Evolutionary conservation across 2,113 vertebrate genomes (phyloP).

Genomic region (Lathamus discolor): DNA sequence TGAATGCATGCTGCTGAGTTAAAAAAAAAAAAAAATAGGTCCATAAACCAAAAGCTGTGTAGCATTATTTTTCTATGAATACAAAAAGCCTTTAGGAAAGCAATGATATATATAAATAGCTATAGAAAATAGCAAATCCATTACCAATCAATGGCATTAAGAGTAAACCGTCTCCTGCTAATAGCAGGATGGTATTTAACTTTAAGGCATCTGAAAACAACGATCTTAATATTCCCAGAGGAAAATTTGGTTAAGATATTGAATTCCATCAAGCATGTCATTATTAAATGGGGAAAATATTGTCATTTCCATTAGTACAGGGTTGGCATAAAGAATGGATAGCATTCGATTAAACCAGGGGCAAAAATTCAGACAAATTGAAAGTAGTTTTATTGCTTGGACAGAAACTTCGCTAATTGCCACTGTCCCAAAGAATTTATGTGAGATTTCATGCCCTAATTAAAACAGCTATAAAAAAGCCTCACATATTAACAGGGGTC

Average conservation of each 20-base stretch:
- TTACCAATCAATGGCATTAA: conserved; percentile 24
- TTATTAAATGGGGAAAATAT: conserved; percentile 52
- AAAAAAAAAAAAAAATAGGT: neutral
- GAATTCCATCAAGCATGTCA: conserved; percentile 11
- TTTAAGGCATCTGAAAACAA: conserved; percentile 16
- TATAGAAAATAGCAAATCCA: neutral
- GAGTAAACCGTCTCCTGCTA: neutral
- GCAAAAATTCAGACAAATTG: conserved; percentile 8
- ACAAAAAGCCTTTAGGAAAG: conserved; percentile 11
- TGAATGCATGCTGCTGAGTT: neutral
- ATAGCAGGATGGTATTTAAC: conserved; percentile 33
- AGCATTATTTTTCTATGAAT: conserved; percentile 2
- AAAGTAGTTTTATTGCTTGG: neutral
- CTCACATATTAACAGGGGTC: neutral
- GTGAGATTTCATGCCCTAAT: conserved; percentile 20
- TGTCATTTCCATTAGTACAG: conserved; percentile 25
- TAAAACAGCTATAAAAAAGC: conserved; percentile 14
- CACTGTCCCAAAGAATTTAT: conserved; percentile 14
- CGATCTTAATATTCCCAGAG: conserved; percentile 29
- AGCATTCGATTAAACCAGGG: conserved; percentile 29
- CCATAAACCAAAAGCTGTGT: neutral
- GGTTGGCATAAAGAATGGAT: neutral
- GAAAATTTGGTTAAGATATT: conserved; percentile 33
- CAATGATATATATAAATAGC: neutral
- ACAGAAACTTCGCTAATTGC: conserved; percentile 5